Evolutionary conservation across 53 echinoderm and acorn worm species (phyloP).

Genomic region (Arbacia lixula): DNA sequence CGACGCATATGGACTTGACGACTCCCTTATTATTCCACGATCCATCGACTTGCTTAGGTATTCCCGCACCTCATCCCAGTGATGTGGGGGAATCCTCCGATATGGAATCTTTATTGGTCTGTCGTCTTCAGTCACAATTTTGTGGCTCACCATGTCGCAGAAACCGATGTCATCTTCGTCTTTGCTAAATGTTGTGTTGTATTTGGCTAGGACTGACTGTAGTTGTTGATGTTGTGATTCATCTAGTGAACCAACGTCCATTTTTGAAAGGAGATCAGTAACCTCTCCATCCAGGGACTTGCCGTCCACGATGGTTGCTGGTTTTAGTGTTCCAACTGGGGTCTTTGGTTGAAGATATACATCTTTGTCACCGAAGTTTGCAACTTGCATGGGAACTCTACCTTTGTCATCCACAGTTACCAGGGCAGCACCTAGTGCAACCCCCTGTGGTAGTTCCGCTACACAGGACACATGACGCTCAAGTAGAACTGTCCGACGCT

Average conservation of each 20-base stretch:
- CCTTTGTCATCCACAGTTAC: conserved; percentile 5
- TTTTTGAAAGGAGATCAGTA: not conserved
- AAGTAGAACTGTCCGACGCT: not conserved
- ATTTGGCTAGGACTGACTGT: conserved; percentile 44
- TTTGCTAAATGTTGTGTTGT: conserved; percentile 44
- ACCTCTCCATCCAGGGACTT: not conserved
- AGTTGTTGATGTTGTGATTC: not conserved
- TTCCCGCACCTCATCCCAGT: conserved; percentile 58
- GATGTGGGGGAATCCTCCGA: conserved; percentile 55
- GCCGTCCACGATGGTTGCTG: not conserved
- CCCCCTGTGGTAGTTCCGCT: conserved; percentile 25
- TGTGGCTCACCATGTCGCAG: conserved; percentile 38
- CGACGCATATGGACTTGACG: conserved; percentile 69
- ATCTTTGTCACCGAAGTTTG: conserved; percentile 33
- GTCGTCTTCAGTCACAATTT: conserved; percentile 25
- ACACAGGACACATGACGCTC: conserved; percentile 18
- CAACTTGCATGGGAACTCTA: not conserved
- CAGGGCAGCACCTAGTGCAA: conserved; percentile 23
- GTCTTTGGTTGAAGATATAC: conserved; percentile 41
- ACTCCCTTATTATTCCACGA: conserved; percentile 41
- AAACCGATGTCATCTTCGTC: conserved; percentile 62
- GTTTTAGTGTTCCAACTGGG: conserved; percentile 11
- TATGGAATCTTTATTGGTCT: conserved; percentile 56
- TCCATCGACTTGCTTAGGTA: conserved; percentile 34
- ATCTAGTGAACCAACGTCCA: not conserved